Evolutionary conservation across 2,113 vertebrate genomes (phyloP).

Genomic region (Sapayoa aenigma): DNA sequence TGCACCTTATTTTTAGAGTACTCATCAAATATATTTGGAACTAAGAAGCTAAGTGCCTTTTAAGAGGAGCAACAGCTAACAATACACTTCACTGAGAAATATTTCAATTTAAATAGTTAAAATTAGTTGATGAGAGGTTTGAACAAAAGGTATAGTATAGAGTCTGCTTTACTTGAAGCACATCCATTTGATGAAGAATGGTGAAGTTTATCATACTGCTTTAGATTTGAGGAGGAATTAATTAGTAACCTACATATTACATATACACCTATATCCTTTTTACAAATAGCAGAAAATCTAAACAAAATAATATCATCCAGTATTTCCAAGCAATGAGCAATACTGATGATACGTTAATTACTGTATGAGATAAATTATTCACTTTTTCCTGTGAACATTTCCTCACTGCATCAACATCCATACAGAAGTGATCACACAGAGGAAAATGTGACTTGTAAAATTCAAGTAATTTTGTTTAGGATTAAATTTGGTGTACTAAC

Average conservation of each 20-base stretch:
- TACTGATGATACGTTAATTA: not conserved
- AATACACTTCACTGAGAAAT: not conserved
- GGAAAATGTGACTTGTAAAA: not conserved
- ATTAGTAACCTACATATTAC: not conserved
- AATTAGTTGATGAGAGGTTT: not conserved
- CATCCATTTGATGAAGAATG: not conserved
- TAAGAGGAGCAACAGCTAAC: not conserved
- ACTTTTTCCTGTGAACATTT: not conserved
- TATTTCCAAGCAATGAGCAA: not conserved
- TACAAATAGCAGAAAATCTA: not conserved
- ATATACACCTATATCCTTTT: not conserved
- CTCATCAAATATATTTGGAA: not conserved
- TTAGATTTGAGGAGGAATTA: not conserved
- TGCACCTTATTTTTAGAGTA: not conserved
- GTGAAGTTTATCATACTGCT: not conserved
- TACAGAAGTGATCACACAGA: not conserved
- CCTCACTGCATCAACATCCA: not conserved
- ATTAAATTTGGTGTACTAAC: not conserved
- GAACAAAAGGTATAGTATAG: not conserved
- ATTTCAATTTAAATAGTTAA: not conserved
- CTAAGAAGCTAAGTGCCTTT: not conserved
- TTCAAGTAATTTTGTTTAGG: not conserved
- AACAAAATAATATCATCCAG: not conserved
- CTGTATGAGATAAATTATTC: not conserved
- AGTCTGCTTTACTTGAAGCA: not conserved